A percentile compares a stretch with the other conserved stretches of the same genome.
Evolutionary conservation across 2,797 vertebrate genomes (phyloP).

Genomic region (Sebastes hopkinsi): DNA sequence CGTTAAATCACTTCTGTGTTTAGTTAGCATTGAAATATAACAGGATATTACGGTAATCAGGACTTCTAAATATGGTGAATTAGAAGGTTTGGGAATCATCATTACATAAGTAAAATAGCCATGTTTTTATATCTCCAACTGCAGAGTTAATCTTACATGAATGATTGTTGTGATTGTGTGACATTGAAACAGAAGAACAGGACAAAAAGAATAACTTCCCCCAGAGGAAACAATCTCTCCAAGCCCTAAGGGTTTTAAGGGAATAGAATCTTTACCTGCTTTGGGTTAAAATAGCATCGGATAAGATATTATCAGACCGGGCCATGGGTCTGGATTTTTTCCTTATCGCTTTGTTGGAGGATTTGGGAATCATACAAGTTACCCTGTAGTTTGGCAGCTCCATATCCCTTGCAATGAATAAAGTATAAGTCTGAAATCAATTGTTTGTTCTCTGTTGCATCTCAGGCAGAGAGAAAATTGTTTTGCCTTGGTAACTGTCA

Average conservation of each 20-base stretch:
- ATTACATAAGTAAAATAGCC: too few species aligned
- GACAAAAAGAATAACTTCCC: background rate
- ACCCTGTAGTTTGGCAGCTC: conserved; percentile 48
- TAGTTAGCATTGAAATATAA: background rate
- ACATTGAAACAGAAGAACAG: conserved; percentile 10
- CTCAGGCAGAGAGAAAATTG: conserved; percentile 53
- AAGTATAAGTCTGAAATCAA: conserved; percentile 67
- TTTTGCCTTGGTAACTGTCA: conserved; percentile 67
- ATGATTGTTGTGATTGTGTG: conserved; percentile 3
- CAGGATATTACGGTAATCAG: background rate
- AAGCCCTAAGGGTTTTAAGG: conserved; percentile 28
- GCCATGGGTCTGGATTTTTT: conserved; percentile 37
- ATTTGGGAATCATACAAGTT: conserved; percentile 61
- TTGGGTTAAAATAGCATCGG: conserved; percentile 44
- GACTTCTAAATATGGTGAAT: background rate
- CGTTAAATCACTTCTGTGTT: background rate
- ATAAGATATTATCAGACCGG: conserved; percentile 48
- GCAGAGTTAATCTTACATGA: background rate
- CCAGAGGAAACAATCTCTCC: conserved; percentile 36
- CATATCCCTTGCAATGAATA: conserved; percentile 64
- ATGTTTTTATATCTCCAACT: too few species aligned
- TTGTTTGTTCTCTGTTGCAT: conserved; percentile 66
- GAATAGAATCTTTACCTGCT: conserved; percentile 46
- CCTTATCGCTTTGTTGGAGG: conserved; percentile 51
- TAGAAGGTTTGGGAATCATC: background rate